Evolutionary conservation across 2,797 vertebrate species (phyloP), one percentile per base, ranked within the genome.

Genomic region (Heliangelus exortis): DNA sequence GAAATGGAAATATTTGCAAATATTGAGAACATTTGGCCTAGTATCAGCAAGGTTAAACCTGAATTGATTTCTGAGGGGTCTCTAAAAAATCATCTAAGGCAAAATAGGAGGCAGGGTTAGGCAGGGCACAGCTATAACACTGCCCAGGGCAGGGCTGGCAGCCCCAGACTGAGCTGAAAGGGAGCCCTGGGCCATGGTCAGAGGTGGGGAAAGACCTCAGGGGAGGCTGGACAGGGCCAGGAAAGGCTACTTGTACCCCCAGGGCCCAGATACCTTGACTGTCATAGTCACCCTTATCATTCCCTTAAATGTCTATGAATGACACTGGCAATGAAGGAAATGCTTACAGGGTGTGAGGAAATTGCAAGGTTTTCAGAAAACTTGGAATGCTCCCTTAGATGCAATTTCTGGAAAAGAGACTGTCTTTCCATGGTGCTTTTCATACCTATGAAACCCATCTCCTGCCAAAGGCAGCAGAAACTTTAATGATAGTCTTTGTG

Each of bases 291-390:
- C 19, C 12, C 31, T 71, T 54, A 22, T 65, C 18, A 51, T 74
- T 63, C 33, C 43, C 18, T 80, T 69, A 29, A 41, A 89, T 54
- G 26, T 51, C 65, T 66, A 2, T 22, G 53, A 75, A n/a, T 39
- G 45, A 23, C 58, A 54, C 43, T 48, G 57, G 29, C 26, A 58
- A 28, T 29, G 57, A 94, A 89, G 47, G 51, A 89, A 77, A 89
- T 23, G 8, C 21, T 84, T 51, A 79, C 62, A 75, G 88, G 79
- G 43, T 21, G 28, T 69, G 43, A 80, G 39, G 47, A 54, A 94
- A 96, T 68, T 91, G 81, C 39, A 80, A 72, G 47, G 47, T 79
- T 91, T 95, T 96, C 90, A 95, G 76, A 91, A 91, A 91, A 79
- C 21, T 73, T 86, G 61, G 80, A 86, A 59, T 71, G 26, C 23